Evolutionary conservation across 2,113 vertebrate genomes (phyloP), one percentile per base, ranked within the genome.

Genomic region (Leptobrachium ailaonicum): DNA sequence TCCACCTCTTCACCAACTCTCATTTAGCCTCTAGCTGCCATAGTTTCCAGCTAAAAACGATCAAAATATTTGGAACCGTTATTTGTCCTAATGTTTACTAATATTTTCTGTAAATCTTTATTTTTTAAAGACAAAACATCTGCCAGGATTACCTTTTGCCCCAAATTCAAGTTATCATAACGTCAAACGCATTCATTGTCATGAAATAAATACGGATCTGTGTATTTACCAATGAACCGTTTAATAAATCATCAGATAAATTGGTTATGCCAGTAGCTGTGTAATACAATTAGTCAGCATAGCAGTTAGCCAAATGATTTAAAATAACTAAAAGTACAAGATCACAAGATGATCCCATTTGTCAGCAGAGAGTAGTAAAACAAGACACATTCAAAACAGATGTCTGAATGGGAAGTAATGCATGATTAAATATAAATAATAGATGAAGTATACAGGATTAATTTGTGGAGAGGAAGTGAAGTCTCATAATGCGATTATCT

Each of bases 401-500:
- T 45, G 66, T 44, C 43, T 45, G n/a, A 6, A 64, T 64, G 62
- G n/a, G n/a, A 64, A 64, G 62, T 32, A 20, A 20, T 64, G 6
- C 43, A 44, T 69, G 12, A 45, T 45, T 69, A 13, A 14, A 69
- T 69, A 69, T 69, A 13, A 14, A 69, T 69, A 69, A 45, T 11
- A 69, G 42, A 11, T 44, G 40, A 45, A 69, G 2, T 68, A 44
- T 32, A 43, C 53, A 11, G 43, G 40, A n/a, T 77, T 56, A 77
- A 47, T 6, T 58, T 44, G 40, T 32, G 10, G 43, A 47, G 8
- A 68, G 45, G 44, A 42, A 44, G 68, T 41, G 58, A 64, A 14
- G 7, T 41, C 20, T 42, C 10, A 32, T 56, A 67, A 42, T n/a
- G 4, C 11, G 14, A 14, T 76, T 53, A 42, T 54, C 50, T 68